A percentile compares a stretch with the other conserved stretches of the same genome.
Evolutionary conservation across 2,888 invertebrate genomes (phyloP).

Genomic region (Apoderus coryli): DNA sequence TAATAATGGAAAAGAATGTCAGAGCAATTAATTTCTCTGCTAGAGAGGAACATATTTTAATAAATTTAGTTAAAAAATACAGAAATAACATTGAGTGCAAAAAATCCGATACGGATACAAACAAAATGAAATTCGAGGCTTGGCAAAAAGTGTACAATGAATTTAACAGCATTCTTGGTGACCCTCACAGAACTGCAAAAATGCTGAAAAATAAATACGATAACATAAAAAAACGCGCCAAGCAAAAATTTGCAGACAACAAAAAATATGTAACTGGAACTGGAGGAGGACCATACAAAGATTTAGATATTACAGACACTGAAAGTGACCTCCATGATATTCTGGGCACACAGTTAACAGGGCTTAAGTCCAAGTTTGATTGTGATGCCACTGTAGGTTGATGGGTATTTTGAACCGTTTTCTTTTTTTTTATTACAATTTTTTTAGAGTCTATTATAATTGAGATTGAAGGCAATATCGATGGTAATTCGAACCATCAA

Average conservation of each 20-base stretch:
- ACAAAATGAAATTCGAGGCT: slow-evolving; percentile 6
- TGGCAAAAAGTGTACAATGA: slow-evolving; percentile 7
- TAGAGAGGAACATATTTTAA: too few species aligned
- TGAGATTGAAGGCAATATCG: too few species aligned
- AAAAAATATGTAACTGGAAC: slow-evolving; percentile 8
- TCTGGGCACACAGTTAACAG: slow-evolving; percentile 2
- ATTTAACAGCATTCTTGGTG: slow-evolving; percentile 6
- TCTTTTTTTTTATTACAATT: too few species aligned
- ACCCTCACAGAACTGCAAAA: slow-evolving; percentile 6
- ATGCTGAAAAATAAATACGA: slow-evolving; percentile 10
- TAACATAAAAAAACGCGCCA: slow-evolving; percentile 7
- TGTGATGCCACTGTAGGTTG: slow-evolving; percentile 4
- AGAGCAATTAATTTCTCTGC: too few species aligned
- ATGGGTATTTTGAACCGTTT: not conserved
- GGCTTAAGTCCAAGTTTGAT: slow-evolving; percentile 5
- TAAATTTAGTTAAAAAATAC: slow-evolving; percentile 8
- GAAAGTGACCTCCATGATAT: slow-evolving; percentile 4
- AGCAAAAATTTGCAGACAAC: slow-evolving; percentile 8
- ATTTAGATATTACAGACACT: slow-evolving; percentile 8
- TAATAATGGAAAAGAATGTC: too few species aligned
- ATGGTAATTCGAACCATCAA: too few species aligned
- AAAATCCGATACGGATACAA: slow-evolving; percentile 8
- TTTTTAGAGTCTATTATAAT: too few species aligned
- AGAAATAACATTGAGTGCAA: slow-evolving; percentile 8
- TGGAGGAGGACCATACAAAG: slow-evolving; percentile 9